These are phyloP conservation scores for Drosophila takahashii DNA, from an alignment of 1,140 invertebrate species.

Conservation along the genomic window DNA sequence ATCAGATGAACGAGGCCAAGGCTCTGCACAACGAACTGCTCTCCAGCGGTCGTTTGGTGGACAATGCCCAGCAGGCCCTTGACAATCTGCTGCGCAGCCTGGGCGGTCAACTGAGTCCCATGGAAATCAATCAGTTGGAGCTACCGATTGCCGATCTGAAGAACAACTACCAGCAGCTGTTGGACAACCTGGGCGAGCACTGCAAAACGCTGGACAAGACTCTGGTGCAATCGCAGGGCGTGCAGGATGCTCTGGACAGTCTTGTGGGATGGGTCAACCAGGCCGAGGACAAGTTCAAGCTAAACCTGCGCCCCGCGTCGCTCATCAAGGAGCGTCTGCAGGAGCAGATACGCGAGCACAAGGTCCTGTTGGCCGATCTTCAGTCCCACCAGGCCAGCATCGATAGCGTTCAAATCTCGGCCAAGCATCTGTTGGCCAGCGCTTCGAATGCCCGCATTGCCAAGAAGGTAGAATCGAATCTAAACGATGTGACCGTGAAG, in stretches of 20 bases:
- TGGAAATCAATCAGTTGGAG: conserved; percentile 91
- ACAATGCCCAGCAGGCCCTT: conserved; percentile 89
- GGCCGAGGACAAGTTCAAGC: conserved; percentile 93
- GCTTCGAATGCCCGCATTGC: conserved; percentile 94
- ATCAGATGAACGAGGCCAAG: conserved; percentile 94
- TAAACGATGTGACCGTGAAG: conserved; percentile 92
- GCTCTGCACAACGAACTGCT: conserved; percentile 94
- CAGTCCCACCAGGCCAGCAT: conserved; percentile 94
- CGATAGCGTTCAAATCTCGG: conserved; percentile 91
- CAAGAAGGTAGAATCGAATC: conserved; percentile 94
- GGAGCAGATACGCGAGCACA: conserved; percentile 94
- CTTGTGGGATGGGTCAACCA: conserved; percentile 93
- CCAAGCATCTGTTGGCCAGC: conserved; percentile 91
- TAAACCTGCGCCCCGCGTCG: conserved; percentile 92
- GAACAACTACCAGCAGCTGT: conserved; percentile 91
- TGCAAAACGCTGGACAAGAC: conserved; percentile 94
- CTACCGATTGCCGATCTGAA: conserved; percentile 91
- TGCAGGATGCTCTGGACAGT: conserved; percentile 95
- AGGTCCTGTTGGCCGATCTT: conserved; percentile 92
- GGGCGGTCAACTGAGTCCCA: conserved; percentile 91
- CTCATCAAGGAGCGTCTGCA: conserved; percentile 95
- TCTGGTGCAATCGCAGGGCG: conserved; percentile 96
- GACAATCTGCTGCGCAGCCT: conserved; percentile 90
- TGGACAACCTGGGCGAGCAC: conserved; percentile 90
- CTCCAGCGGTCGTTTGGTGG: conserved; percentile 93